These are phyloP conservation scores for Vanessa atalanta DNA, from an alignment of 1,140 invertebrate species.

Conservation along the genomic window DNA sequence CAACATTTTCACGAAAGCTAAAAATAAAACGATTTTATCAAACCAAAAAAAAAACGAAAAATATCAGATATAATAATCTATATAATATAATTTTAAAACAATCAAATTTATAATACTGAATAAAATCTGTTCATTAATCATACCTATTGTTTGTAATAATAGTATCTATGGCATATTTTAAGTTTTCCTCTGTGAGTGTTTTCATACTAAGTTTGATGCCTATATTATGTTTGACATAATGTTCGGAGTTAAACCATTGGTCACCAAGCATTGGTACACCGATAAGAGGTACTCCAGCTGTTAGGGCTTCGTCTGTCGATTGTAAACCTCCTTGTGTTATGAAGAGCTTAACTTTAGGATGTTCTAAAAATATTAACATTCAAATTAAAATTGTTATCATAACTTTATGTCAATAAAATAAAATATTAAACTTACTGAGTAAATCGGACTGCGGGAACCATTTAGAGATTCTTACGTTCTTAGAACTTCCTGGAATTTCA, in stretches of 20 bases:
- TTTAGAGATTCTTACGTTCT: slow-evolving; percentile 67
- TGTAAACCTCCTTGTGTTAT: slow-evolving; percentile 75
- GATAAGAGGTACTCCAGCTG: slow-evolving; percentile 81
- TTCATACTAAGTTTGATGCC: slow-evolving; percentile 47
- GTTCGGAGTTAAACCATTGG: slow-evolving; percentile 53
- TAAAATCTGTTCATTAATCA: not conserved
- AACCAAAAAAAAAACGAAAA: too few relatives aligned
- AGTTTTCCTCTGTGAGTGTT: slow-evolving; percentile 43
- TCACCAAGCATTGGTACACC: slow-evolving; percentile 60
- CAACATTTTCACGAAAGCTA: slow-evolving; percentile 1
- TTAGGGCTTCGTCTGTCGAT: slow-evolving; percentile 81
- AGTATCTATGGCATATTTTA: slow-evolving; percentile 47
- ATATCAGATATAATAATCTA: too few relatives aligned
- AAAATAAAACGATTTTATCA: not conserved
- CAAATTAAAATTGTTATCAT: not conserved
- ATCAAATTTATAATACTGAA: too few relatives aligned
- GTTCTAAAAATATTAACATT: slow-evolving; percentile 33
- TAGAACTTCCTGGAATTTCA: slow-evolving; percentile 55
- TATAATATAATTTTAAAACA: too few relatives aligned
- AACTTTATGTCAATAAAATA: not conserved
- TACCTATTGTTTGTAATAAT: not conserved
- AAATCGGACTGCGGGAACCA: slow-evolving; percentile 42
- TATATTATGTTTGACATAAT: slow-evolving; percentile 46
- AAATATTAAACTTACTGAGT: slow-evolving; percentile 22
- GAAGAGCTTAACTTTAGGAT: slow-evolving; percentile 52